A percentile compares a stretch with the other conserved stretches of the same genome.
Conservation (phyloP, 2,888 invertebrate genomes). For the Micoletzkya japonica region DNA sequence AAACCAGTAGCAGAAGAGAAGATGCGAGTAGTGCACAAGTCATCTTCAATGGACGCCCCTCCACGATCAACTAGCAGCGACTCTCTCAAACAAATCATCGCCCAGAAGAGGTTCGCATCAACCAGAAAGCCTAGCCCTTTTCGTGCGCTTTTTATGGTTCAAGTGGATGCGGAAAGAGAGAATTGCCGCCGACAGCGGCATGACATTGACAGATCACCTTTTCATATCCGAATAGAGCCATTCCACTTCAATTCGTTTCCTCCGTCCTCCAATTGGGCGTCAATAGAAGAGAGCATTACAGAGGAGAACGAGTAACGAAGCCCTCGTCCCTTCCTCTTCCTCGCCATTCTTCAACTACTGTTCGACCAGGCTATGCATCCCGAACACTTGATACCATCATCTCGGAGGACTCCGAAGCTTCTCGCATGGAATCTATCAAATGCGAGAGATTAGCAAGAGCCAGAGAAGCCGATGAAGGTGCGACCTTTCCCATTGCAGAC, state of each 20-base stretch:
- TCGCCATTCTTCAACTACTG: background rate
- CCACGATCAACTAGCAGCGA: conserved; percentile 1
- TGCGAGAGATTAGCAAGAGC: conserved; percentile 18
- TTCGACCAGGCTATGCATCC: too few species aligned
- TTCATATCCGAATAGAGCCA: too few species aligned
- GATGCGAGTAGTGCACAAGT: conserved; percentile 19
- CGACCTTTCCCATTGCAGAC: too few species aligned
- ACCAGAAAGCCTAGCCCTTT: background rate
- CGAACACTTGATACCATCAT: conserved; percentile 21
- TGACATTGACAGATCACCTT: too few species aligned
- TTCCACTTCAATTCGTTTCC: background rate
- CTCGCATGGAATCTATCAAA: conserved; percentile 20
- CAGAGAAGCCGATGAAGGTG: conserved; percentile 25
- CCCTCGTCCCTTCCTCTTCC: conserved; percentile 25
- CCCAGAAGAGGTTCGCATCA: conserved; percentile 10
- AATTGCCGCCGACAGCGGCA: background rate
- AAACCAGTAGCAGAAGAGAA: conserved; percentile 26
- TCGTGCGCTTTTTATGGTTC: background rate
- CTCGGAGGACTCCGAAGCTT: conserved; percentile 8
- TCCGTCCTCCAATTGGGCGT: background rate
- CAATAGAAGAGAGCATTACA: background rate
- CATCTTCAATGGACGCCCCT: conserved; percentile 25
- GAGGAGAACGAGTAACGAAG: conserved; percentile 10
- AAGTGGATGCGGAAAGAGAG: background rate
- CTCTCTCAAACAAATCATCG: conserved; percentile 26